These are phyloP conservation scores for Perca flavescens DNA, from an alignment of 2,113 vertebrate species.

Conservation along the genomic window DNA sequence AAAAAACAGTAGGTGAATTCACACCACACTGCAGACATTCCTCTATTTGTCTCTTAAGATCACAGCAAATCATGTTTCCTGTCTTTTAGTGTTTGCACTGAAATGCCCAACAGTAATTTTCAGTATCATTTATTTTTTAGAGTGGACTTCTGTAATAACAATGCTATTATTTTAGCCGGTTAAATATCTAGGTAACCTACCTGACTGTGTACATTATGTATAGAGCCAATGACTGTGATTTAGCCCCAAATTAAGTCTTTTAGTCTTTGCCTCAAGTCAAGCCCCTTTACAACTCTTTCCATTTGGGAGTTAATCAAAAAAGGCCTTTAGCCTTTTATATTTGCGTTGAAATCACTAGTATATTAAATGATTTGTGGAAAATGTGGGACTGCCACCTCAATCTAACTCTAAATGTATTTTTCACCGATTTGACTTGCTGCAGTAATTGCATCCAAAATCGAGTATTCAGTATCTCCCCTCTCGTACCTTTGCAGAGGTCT, in stretches of 20 bases:
- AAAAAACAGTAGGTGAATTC: constrained; percentile 24
- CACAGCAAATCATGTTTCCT: background rate
- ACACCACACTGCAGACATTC: constrained; percentile 52
- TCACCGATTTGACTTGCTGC: background rate
- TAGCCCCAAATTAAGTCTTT: background rate
- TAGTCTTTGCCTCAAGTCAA: constrained; percentile 14
- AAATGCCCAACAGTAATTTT: background rate
- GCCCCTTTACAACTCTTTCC: background rate
- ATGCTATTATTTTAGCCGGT: background rate
- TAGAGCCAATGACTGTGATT: background rate
- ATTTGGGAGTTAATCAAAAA: constrained; percentile 6
- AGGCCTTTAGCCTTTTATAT: background rate
- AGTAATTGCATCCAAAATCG: background rate
- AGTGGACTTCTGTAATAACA: background rate
- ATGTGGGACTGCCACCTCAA: background rate
- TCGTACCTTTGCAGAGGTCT: constrained; percentile 88
- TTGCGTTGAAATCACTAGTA: constrained; percentile 9
- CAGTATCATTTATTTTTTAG: constrained; percentile 6
- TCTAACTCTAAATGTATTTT: constrained; percentile 8
- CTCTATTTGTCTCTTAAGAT: constrained; percentile 18
- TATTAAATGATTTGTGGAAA: background rate
- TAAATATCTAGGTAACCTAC: background rate
- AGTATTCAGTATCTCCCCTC: background rate
- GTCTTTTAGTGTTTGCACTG: background rate
- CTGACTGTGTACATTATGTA: background rate